Conservation (phyloP, 1,140 invertebrate genomes). For the Apis cerana region DNA sequence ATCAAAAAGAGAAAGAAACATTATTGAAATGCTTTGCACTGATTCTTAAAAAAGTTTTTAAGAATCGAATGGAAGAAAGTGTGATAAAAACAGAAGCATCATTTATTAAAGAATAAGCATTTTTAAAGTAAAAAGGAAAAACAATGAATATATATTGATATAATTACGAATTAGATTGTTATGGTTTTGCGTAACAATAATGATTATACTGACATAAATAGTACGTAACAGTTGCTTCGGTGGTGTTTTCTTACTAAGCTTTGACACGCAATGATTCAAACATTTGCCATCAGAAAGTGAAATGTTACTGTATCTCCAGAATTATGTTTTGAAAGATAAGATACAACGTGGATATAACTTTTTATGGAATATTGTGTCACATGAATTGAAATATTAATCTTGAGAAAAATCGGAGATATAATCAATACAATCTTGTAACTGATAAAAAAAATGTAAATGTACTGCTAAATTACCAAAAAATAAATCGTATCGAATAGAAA, state of each 20-base stretch:
- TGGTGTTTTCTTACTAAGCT: constrained; percentile 30
- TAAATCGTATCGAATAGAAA: no score
- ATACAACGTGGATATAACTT: neutral
- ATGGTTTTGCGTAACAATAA: constrained; percentile 14
- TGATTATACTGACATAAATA: constrained; percentile 12
- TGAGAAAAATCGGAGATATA: neutral
- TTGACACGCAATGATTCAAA: constrained; percentile 32
- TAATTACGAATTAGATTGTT: neutral
- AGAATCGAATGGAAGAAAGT: no score
- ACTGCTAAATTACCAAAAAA: no score
- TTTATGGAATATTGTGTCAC: neutral
- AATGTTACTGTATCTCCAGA: constrained; percentile 54
- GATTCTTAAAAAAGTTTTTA: no score
- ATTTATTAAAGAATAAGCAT: neutral
- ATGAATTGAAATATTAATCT: neutral
- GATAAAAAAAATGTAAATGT: no score
- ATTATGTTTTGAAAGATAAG: constrained; percentile 30
- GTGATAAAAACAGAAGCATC: no score
- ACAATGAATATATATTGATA: neutral
- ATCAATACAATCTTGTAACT: no score
- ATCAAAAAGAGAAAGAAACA: no score
- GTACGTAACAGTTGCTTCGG: constrained; percentile 14
- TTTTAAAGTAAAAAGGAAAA: neutral
- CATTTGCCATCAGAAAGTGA: constrained; percentile 65
- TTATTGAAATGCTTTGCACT: no score